Base-by-base conservation (phyloP, 37 sponge, comb jelly and placozoan genomes). In the Cliona cf. orientalis region DNA sequence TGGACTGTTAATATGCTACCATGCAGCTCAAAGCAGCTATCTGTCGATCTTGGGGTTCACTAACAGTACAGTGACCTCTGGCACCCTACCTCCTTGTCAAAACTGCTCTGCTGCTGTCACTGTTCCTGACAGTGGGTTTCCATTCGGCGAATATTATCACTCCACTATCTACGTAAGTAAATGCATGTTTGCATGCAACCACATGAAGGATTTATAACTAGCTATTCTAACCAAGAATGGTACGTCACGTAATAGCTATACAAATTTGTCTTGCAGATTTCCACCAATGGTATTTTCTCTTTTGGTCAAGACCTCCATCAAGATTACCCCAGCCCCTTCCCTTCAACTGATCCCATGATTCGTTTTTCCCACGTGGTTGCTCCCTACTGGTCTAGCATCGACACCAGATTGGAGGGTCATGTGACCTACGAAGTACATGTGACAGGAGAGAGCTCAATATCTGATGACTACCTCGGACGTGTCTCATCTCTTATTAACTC, bases 281-380 rank as follows among this genome's bases (percentile, higher is more conserved):
- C 85, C 5, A 72, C 73, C 37, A 89, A 89, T 67, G 90, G 90
- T 33, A 66, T 89, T 6, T 66, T 89, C 7, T 79, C 90, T 17
- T 89, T 89, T 65, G 70, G 68, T 23, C 42, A 43, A 22, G 59
- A 56, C 12, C 73, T 63, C 32, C 22, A 31, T 28, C 25, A 29
- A 1, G 19, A 28, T 9, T 28, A 0, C n/a, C 74, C 90, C n/a
- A 22, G 23, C 3, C 34, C 37, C 11, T 89, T 89, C 29, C 85
- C 90, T 4, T 58, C 78, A 19, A 3, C 3, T n/a, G n/a, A 37
- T 39, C 43, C 5, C 6, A 68, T 41, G 5, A 38, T 23, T 2
- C 34, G 33, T 42, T 66, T 67, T 40, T 38, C 61, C 7, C 63
- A 44, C 46, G 5, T 79, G 21, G 69, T 79, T 14, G 80, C 80